phyloP scores from a whole-genome alignment of 2,888 invertebrate species.

The Sericinus montela region DNA sequence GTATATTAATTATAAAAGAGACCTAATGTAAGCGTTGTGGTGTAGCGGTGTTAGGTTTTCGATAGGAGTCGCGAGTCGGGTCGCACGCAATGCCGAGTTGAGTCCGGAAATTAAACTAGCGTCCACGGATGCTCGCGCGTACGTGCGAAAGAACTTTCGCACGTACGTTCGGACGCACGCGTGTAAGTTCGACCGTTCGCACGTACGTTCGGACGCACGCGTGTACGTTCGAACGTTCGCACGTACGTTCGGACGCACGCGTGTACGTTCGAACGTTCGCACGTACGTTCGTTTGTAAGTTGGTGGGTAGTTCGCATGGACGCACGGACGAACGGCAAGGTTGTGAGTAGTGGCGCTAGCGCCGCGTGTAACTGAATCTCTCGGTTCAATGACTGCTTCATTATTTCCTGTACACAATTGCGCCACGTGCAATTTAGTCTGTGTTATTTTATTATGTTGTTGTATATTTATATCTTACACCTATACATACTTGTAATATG shows the following conservation, averaged over 20 bases:
- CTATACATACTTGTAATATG: constrained; percentile 73
- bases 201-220: constrained; percentile 18
- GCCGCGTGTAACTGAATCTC: constrained; percentile 56
- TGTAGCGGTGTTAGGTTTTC: constrained; percentile 45
- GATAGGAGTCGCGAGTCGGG: constrained; percentile 24
- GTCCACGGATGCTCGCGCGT: too few species aligned
- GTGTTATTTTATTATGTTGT: constrained; percentile 76
- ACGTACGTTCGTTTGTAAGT: background rate
- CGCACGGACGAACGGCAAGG: constrained; percentile 38
- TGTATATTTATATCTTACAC: constrained; percentile 76
- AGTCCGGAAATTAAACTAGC: too few species aligned
- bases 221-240: constrained; percentile 8
- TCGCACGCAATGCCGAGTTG: constrained; percentile 19
- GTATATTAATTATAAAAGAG: constrained; percentile 54
- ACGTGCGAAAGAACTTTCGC: too few species aligned
- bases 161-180: too few species aligned
- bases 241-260: background rate
- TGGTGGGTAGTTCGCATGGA: too few species aligned
- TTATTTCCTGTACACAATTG: constrained; percentile 73
- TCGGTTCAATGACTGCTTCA: constrained; percentile 74
- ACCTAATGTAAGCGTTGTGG: constrained; percentile 61
- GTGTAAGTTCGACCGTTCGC: too few species aligned
- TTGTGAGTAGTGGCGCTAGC: constrained; percentile 56
- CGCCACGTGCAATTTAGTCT: constrained; percentile 77
- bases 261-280: background rate